Evolutionary conservation across 2,113 vertebrate species (phyloP).

Genomic region (Cavia porcellus): DNA sequence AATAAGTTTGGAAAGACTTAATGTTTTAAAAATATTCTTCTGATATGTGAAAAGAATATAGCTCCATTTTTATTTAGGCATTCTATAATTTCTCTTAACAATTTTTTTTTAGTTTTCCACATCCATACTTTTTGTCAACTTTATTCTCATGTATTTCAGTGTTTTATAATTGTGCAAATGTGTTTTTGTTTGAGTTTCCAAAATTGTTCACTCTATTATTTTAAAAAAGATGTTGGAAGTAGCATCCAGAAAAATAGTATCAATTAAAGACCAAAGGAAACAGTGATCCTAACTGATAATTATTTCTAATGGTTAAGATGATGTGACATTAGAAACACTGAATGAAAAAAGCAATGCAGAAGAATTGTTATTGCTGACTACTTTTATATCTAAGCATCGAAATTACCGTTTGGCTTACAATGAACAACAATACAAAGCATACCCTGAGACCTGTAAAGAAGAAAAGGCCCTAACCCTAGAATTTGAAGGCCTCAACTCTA

Average conservation of each 20-base stretch:
- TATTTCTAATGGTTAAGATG: neutral
- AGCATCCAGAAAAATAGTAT: neutral
- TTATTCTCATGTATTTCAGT: neutral
- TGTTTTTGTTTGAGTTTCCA: neutral
- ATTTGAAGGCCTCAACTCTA: neutral
- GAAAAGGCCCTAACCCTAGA: neutral
- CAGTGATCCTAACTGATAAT: neutral
- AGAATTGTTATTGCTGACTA: neutral
- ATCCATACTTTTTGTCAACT: neutral
- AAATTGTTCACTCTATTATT: neutral
- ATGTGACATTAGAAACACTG: neutral
- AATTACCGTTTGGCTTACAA: slow-evolving; percentile 19
- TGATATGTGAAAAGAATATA: neutral
- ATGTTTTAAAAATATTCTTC: neutral
- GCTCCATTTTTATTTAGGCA: neutral
- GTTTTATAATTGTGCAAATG: slow-evolving; percentile 18
- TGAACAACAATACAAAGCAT: neutral
- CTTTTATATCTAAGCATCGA: neutral
- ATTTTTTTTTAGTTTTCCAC: neutral
- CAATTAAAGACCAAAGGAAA: neutral
- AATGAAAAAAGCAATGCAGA: slow-evolving; percentile 3
- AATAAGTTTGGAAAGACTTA: neutral
- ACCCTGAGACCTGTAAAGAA: neutral
- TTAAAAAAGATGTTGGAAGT: neutral
- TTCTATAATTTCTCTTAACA: slow-evolving; percentile 18